phyloP scores from a whole-genome alignment of 64 coral and sea anemone genomes.

The Trachythela sp. region DNA sequence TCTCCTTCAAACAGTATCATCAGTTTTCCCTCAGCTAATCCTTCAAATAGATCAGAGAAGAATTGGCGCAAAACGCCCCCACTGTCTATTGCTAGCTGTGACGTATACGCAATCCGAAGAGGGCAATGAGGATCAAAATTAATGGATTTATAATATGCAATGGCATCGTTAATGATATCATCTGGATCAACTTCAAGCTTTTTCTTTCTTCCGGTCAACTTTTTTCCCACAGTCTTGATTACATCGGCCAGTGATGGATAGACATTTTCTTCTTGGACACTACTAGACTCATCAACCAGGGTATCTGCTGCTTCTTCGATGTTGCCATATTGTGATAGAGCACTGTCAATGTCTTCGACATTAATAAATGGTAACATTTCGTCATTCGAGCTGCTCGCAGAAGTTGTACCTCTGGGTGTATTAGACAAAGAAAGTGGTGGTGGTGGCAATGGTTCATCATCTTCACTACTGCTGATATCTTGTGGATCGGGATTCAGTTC shows the following conservation, averaged over 20 bases:
- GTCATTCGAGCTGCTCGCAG: not conserved
- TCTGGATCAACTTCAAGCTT: slow-evolving; percentile 16
- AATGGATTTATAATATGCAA: slow-evolving; percentile 2
- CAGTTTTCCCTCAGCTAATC: not conserved
- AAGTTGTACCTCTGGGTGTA: not conserved
- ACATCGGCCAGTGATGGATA: not conserved
- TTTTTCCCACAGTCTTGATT: not conserved
- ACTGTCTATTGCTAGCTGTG: slow-evolving; percentile 32
- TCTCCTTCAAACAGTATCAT: slow-evolving; percentile 54
- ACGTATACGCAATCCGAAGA: not conserved
- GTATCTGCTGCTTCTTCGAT: too few relatives aligned
- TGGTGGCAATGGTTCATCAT: not conserved
- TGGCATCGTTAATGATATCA: slow-evolving; percentile 6
- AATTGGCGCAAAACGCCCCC: slow-evolving; percentile 36
- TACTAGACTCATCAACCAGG: not conserved
- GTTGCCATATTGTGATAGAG: too few relatives aligned
- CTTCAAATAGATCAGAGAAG: slow-evolving; percentile 20
- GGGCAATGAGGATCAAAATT: slow-evolving; percentile 20
- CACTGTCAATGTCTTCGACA: too few relatives aligned
- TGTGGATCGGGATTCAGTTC: not conserved
- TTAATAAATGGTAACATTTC: too few relatives aligned
- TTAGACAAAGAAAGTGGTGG: not conserved
- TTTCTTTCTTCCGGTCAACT: not conserved
- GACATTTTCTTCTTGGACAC: not conserved
- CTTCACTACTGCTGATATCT: not conserved